phyloP scores from a whole-genome alignment of 2,797 vertebrate species.

The Coccyzus lansbergi region DNA sequence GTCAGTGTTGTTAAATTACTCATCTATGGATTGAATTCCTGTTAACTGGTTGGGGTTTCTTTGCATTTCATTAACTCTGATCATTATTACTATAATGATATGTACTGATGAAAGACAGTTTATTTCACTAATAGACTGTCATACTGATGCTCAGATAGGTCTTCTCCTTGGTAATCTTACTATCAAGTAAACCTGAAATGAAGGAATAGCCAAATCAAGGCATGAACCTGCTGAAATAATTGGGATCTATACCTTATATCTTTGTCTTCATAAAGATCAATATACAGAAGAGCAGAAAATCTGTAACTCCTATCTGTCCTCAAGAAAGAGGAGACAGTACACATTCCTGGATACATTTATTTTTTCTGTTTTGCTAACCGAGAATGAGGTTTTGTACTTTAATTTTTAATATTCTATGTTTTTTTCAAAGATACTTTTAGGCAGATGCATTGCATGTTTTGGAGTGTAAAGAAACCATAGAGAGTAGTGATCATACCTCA shows the following conservation, averaged over 20 bases:
- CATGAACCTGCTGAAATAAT: background rate
- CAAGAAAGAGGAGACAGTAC: fast-evolving
- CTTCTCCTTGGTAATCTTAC: background rate
- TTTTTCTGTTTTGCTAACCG: background rate
- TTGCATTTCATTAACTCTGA: conserved; percentile 64
- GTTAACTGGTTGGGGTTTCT: conserved; percentile 57
- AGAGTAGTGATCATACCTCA: background rate
- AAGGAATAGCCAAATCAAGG: background rate
- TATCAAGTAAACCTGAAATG: background rate
- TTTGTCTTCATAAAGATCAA: background rate
- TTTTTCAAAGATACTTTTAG: background rate
- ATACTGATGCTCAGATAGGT: conserved; percentile 13
- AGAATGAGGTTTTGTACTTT: background rate
- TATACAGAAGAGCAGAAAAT: background rate
- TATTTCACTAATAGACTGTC: conserved; percentile 50
- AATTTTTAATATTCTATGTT: background rate
- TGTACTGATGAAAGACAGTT: conserved; percentile 35
- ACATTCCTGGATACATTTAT: background rate
- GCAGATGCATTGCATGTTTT: background rate
- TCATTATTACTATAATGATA: conserved; percentile 59
- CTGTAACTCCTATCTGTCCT: background rate
- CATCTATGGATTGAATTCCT: conserved; percentile 62
- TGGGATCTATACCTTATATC: background rate
- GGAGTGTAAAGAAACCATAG: background rate
- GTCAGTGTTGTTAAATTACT: conserved; percentile 45